A percentile compares a stretch with the other conserved stretches of the same genome.
Evolutionary conservation across 2,113 vertebrate species (phyloP).

Genomic region (Sinocyclocheilus grahami): DNA sequence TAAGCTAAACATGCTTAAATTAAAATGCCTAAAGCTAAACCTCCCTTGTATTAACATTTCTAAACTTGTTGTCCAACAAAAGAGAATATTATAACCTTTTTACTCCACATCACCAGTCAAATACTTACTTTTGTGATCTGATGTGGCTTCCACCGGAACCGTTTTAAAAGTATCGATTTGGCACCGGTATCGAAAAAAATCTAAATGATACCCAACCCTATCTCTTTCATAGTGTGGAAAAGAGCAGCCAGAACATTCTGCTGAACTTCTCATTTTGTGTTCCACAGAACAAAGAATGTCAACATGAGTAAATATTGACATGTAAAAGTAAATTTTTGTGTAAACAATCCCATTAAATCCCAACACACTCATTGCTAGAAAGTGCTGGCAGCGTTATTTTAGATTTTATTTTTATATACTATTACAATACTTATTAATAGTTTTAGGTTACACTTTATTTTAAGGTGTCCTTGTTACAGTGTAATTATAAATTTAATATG

Average conservation of each 20-base stretch:
- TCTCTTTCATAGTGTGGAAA: not conserved
- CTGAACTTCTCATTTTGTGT: not conserved
- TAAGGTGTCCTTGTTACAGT: not conserved
- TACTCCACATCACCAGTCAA: too few species aligned
- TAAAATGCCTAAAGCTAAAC: too few species aligned
- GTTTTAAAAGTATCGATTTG: too few species aligned
- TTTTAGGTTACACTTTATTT: not conserved
- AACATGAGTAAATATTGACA: not conserved
- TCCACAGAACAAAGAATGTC: not conserved
- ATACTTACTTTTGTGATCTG: too few species aligned
- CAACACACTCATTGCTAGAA: not conserved
- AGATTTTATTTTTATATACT: not conserved
- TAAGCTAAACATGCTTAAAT: too few species aligned
- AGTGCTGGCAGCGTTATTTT: not conserved
- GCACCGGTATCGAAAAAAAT: too few species aligned
- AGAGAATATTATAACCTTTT: too few species aligned
- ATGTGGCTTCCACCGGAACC: too few species aligned
- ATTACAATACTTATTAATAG: not conserved
- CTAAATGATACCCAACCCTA: too few species aligned
- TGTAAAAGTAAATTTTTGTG: not conserved
- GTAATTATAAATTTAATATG: not conserved
- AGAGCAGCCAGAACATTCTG: not conserved
- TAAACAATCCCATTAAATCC: not conserved
- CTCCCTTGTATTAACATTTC: too few species aligned
- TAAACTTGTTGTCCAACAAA: too few species aligned